Base-by-base conservation (phyloP, 2,113 vertebrate genomes). In the Nettapus auritus region DNA sequence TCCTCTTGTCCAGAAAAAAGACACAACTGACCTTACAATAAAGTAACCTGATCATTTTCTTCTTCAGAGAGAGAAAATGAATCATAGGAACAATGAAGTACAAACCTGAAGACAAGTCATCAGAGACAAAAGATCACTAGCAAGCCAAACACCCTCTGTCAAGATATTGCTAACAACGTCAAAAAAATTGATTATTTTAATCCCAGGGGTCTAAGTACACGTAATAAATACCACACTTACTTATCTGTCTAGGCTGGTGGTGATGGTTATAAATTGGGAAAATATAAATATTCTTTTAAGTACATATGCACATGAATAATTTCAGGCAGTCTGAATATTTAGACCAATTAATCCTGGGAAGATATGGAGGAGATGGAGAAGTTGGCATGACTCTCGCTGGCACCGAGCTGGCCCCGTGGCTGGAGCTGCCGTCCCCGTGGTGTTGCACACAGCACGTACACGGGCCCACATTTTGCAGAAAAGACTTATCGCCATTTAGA, bases 391-490 rank as follows among this genome's bases (percentile, higher is more conserved):
- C 33, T 36, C 82, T 38, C 20, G 28, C 17, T 5, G 4, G 26
- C 44, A 29, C 0, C 0, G 8, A 82, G 36, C 38, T 89, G 28
- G 14, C 67, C 44, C 21, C 12, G 36, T 9, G 70, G 52, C 56
- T 13, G 63, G 25, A 75, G 34, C 2, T 71, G 34, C 33, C 67
- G 29, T 76, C 71, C 28, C 11, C 29, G 2, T 0, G 0, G 16
- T 6, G 9, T 0, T 46, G 19, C 23, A 34, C 5, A n/a, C 5
- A 6, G 13, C 3, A 59, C 2, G 14, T 50, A 25, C 11, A 3
- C 1, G 11, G 9, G 28, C 38, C 19, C 60, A 40, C 14, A 3
- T 11, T 42, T 55, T 11, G 25, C 12, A 31, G 55, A 13, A 7
- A 67, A 62, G 11, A 60, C 10, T 7, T 7, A 5, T 1, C 4